Percentiles rank a stretch among this genome's conserved stretches.
Evolutionary conservation across 2,113 vertebrate genomes (phyloP).

Genomic region (Saguinus midas): DNA sequence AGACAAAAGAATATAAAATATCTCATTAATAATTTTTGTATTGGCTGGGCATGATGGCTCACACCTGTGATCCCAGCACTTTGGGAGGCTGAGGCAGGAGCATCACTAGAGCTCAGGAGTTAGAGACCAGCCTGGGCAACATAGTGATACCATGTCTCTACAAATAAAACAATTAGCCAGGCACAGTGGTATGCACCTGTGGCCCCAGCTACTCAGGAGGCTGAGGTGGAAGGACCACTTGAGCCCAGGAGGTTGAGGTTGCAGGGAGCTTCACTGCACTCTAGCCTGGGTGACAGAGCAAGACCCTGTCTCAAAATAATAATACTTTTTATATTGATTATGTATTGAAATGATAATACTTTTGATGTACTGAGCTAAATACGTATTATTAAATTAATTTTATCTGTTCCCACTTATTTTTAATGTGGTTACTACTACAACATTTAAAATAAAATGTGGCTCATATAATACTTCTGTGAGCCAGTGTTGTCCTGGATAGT

Average conservation of each 20-base stretch:
- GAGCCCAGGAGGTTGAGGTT: no score
- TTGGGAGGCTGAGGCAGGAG: background rate
- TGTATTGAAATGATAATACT: background rate
- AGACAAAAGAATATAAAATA: background rate
- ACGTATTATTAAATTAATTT: background rate
- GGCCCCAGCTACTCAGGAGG: no score
- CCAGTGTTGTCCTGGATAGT: background rate
- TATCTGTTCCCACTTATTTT: background rate
- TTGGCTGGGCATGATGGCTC: background rate
- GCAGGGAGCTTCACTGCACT: no score
- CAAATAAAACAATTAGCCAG: no score
- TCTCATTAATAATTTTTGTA: background rate
- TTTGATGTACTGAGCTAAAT: background rate
- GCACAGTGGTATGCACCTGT: no score
- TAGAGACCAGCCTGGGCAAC: background rate
- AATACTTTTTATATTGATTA: background rate
- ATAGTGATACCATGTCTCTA: background rate
- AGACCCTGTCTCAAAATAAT: no score
- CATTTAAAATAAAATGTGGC: background rate
- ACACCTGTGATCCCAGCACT: background rate
- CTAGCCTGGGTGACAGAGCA: no score
- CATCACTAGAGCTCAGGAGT: background rate
- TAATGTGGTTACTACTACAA: background rate
- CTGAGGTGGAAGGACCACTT: no score
- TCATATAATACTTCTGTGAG: background rate